Evolutionary conservation across 2,888 invertebrate genomes (phyloP), one percentile per base, ranked within the genome.

Genomic region (Lycia hirtaria): DNA sequence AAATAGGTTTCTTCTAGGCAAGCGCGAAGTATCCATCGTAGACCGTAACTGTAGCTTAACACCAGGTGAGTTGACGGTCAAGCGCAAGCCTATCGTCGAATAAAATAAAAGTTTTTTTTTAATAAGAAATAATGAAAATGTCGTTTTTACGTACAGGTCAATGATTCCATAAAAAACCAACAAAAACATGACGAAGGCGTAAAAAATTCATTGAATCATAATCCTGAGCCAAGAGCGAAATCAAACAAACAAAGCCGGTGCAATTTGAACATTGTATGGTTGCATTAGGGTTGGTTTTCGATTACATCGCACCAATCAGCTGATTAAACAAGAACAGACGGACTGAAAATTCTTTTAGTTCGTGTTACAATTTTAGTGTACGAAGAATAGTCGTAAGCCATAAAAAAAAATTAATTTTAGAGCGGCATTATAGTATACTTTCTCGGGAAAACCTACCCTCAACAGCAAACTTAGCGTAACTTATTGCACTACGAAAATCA

Each of bases 361-460:
- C 24, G 60, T 65, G 62, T 65, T 60, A 53, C 62, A 60, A 64
- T 60, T 41, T 51, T n/a, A 4, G 19, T 37, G 24, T 7, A 24
- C 24, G 24, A 24, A 24, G 9, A n/a, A n/a, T n/a, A n/a, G n/a
- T n/a, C n/a, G n/a, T n/a, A n/a, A n/a, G n/a, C n/a, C n/a, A n/a
- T n/a, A n/a, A n/a, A n/a, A n/a, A n/a, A n/a, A n/a, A n/a, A n/a
- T n/a, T n/a, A n/a, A n/a, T n/a, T n/a, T n/a, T n/a, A n/a, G n/a
- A n/a, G n/a, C n/a, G n/a, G n/a, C n/a, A n/a, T n/a, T n/a, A n/a
- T n/a, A n/a, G n/a, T n/a, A n/a, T n/a, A n/a, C n/a, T n/a, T n/a
- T n/a, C n/a, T n/a, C n/a, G n/a, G n/a, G n/a, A n/a, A n/a, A n/a
- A n/a, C n/a, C n/a, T n/a, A n/a, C n/a, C n/a, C n/a, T n/a, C n/a